These are phyloP conservation scores for Puma concolor DNA, from an alignment of 2,113 vertebrate genomes.

Conservation along the genomic window DNA sequence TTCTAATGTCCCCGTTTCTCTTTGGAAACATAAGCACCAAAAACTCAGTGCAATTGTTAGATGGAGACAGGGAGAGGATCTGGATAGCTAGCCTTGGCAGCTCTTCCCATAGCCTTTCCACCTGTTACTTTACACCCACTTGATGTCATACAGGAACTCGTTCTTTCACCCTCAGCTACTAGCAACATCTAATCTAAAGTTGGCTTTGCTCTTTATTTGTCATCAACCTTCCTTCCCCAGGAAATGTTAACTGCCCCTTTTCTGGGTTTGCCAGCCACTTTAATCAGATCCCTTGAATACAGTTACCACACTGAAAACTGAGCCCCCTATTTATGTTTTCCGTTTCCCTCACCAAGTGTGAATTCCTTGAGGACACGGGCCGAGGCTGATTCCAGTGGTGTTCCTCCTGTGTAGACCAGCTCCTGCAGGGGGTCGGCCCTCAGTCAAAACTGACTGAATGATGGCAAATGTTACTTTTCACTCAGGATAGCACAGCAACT, in stretches of 20 bases:
- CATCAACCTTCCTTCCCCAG: neutral
- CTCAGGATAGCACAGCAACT: neutral
- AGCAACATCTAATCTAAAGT: neutral
- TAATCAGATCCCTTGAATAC: neutral
- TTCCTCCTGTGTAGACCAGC: neutral
- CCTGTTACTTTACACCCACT: neutral
- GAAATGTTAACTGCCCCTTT: neutral
- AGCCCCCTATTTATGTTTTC: accelerated
- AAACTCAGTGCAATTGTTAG: neutral
- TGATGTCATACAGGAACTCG: accelerated
- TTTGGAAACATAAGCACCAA: neutral
- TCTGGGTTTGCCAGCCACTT: accelerated
- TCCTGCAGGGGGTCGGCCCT: neutral
- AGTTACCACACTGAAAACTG: neutral
- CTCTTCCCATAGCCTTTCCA: accelerated
- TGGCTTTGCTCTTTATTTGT: accelerated
- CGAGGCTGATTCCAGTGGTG: too few species aligned
- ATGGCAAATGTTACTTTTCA: neutral
- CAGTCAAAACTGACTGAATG: neutral
- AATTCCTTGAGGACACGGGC: neutral
- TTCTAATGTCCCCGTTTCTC: neutral
- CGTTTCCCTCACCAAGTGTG: neutral
- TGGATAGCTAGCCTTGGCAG: neutral
- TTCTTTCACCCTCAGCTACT: neutral
- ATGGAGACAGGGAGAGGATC: neutral